These are phyloP conservation scores for Alosa alosa DNA, from an alignment of 2,113 vertebrate species.

Conservation along the genomic window DNA sequence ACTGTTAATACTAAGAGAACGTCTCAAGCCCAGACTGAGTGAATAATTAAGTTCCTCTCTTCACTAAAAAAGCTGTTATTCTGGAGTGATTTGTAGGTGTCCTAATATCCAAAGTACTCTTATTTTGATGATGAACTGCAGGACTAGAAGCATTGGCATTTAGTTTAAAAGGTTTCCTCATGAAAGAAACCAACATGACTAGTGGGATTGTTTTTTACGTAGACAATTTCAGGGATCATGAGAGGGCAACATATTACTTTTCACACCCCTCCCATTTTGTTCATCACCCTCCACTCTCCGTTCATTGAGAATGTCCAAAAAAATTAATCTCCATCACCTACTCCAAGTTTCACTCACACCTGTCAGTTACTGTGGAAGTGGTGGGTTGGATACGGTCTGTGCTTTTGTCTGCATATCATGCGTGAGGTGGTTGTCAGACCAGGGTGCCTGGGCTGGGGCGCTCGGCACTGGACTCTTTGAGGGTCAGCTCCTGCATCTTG, in stretches of 20 bases:
- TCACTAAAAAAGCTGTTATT: background rate
- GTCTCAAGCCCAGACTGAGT: background rate
- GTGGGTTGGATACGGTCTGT: background rate
- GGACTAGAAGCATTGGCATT: background rate
- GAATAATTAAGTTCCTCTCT: background rate
- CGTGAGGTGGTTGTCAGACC: slow-evolving; percentile 61
- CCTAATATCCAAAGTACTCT: background rate
- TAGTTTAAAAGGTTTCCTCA: background rate
- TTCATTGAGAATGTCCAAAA: background rate
- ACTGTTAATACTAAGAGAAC: slow-evolving; percentile 3
- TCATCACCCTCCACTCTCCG: background rate
- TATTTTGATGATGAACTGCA: background rate
- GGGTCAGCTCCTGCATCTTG: slow-evolving; percentile 73
- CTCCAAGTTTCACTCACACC: background rate
- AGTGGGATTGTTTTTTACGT: background rate
- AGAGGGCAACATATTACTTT: background rate
- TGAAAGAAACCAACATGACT: background rate
- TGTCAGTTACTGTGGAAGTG: background rate
- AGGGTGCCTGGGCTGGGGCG: slow-evolving; percentile 79
- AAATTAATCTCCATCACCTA: background rate
- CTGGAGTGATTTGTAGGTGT: background rate
- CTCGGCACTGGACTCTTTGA: slow-evolving; percentile 66
- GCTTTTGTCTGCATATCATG: background rate
- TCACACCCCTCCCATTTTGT: background rate
- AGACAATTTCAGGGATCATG: background rate